phyloP scores from a whole-genome alignment of 2,888 invertebrate genomes.

The Acrocera orbiculus region DNA sequence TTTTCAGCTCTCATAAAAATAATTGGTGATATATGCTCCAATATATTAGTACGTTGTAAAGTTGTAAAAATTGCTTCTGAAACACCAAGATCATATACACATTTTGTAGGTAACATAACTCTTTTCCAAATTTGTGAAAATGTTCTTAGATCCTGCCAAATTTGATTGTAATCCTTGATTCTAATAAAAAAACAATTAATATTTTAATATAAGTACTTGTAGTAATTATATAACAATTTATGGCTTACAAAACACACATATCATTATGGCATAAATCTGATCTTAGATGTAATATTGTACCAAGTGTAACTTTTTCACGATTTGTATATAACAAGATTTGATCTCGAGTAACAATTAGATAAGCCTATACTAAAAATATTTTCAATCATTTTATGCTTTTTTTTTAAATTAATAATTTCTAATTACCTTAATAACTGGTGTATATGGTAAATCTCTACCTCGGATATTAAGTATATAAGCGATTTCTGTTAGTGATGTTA shows the following conservation, averaged over 20 bases:
- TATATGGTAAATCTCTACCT: slow-evolving; percentile 66
- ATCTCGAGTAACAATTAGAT: slow-evolving; percentile 46
- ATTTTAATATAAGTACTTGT: too few relatives aligned
- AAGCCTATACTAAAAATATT: slow-evolving; percentile 34
- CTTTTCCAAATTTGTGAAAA: slow-evolving; percentile 43
- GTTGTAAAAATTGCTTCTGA: slow-evolving; percentile 49
- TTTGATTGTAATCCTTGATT: slow-evolving; percentile 46
- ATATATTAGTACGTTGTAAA: slow-evolving; percentile 38
- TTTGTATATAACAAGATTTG: slow-evolving; percentile 55
- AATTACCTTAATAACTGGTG: slow-evolving; percentile 54
- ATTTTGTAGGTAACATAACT: slow-evolving; percentile 50
- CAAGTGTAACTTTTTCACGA: slow-evolving; percentile 41
- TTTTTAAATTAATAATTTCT: background rate
- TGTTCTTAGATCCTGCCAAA: slow-evolving; percentile 52
- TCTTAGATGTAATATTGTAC: slow-evolving; percentile 35
- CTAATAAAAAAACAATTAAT: slow-evolving; percentile 37
- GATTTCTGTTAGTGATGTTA: slow-evolving; percentile 73
- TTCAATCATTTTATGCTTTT: slow-evolving; percentile 7
- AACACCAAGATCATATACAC: slow-evolving; percentile 47
- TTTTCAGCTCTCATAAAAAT: slow-evolving; percentile 75
- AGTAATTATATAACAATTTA: background rate
- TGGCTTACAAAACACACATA: slow-evolving; percentile 43
- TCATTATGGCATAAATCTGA: slow-evolving; percentile 41
- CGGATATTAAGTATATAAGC: slow-evolving; percentile 79
- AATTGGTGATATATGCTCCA: slow-evolving; percentile 59